Percentiles rank a stretch among this genome's conserved stretches.
These are phyloP conservation scores for Sminthurides aquaticus DNA, from an alignment of 2,888 invertebrate genomes.

Conservation along the genomic window DNA sequence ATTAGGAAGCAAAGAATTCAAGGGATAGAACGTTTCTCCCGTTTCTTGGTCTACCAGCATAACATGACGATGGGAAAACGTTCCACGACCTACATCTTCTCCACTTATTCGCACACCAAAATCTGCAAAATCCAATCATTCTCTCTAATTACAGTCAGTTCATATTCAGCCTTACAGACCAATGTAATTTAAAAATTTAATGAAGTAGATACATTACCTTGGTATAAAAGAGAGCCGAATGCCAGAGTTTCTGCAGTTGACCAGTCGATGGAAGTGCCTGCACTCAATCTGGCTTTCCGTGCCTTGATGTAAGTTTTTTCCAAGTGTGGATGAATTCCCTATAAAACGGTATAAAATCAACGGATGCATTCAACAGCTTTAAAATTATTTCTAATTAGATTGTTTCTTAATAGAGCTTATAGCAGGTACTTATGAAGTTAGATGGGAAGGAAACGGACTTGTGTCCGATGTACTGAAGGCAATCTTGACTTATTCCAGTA, in stretches of 20 bases:
- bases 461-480: conserved; percentile 68
- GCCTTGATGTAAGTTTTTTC: conserved; percentile 67
- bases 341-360: conserved; percentile 42
- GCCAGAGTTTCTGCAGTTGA: conserved; percentile 91
- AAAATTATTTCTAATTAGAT: no score
- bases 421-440: conserved; percentile 62
- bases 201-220: no score
- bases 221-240: conserved; percentile 67
- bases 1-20: conserved; percentile 69
- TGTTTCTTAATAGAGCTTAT: background rate
- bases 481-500: conserved; percentile 70
- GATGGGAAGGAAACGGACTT: conserved; percentile 69
- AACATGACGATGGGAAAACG: conserved; percentile 91
- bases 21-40: conserved; percentile 70
- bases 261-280: conserved; percentile 78
- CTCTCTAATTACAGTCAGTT: background rate
- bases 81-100: conserved; percentile 92
- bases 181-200: no score
- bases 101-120: conserved; percentile 85
- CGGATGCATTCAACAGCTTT: no score
- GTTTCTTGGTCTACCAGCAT: conserved; percentile 89
- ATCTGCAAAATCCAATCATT: conserved; percentile 50
- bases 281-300: conserved; percentile 61
- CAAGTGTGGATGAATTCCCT: conserved; percentile 79
- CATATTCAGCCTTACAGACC: background rate